Percentiles rank a stretch among this genome's conserved stretches.
Conservation (phyloP, 2,888 invertebrate genomes). For the Pardosa pseudoannulata region DNA sequence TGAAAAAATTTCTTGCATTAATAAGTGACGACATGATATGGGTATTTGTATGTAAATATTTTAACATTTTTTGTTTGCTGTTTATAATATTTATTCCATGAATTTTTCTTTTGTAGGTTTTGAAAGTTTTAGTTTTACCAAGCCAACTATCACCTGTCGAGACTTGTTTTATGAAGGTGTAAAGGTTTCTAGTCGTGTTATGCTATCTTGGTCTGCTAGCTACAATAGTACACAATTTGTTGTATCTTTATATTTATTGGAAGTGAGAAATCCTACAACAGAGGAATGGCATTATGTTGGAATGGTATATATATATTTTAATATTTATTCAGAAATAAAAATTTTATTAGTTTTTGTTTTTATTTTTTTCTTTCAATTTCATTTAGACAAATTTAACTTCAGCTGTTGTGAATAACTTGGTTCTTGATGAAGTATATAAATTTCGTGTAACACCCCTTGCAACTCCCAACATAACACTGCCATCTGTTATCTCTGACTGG, state of each 20-base stretch:
- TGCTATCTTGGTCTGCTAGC: constrained; percentile 36
- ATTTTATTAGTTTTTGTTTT: background rate
- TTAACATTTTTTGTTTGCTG: too few relatives aligned
- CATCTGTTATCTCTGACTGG: constrained; percentile 28
- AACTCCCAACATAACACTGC: background rate
- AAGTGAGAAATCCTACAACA: constrained; percentile 10
- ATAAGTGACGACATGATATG: too few relatives aligned
- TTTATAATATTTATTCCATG: too few relatives aligned
- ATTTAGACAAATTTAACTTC: constrained; percentile 49
- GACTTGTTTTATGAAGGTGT: background rate
- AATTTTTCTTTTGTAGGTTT: constrained; percentile 13
- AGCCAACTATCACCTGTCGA: constrained; percentile 21
- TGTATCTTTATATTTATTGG: constrained; percentile 28
- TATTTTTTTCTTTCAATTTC: background rate
- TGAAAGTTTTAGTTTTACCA: constrained; percentile 9
- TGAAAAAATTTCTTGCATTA: too few relatives aligned
- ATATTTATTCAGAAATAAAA: too few relatives aligned
- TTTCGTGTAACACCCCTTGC: constrained; percentile 42
- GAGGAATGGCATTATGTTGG: constrained; percentile 45
- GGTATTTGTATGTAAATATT: too few relatives aligned
- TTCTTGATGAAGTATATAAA: constrained; percentile 5
- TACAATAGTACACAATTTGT: background rate
- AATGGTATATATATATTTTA: constrained; percentile 26
- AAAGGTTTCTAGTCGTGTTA: background rate
- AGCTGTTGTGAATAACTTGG: constrained; percentile 32